Percentiles rank a stretch among this genome's conserved stretches.
phyloP scores from a whole-genome alignment of 2,797 vertebrate species.

The Chelonia mydas region DNA sequence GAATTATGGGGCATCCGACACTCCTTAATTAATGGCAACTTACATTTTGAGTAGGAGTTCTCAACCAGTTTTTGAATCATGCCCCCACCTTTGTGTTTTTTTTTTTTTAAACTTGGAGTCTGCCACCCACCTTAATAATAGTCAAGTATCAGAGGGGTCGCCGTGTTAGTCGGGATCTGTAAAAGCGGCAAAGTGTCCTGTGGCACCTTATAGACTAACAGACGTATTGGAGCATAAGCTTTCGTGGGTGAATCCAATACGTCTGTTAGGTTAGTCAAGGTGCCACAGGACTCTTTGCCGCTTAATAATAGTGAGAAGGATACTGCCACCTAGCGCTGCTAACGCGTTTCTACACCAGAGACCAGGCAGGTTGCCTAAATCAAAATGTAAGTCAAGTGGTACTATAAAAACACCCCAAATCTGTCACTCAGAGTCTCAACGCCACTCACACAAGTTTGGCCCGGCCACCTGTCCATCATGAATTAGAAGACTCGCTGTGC shows the following conservation, averaged over 20 bases:
- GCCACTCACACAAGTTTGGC: neutral
- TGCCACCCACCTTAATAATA: neutral
- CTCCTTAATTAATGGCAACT: fast-evolving
- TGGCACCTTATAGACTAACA: too few relatives aligned
- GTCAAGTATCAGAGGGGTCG: too few relatives aligned
- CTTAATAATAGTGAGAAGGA: neutral
- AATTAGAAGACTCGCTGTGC: neutral
- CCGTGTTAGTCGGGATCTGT: too few relatives aligned
- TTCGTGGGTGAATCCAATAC: too few relatives aligned
- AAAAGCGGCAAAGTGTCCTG: too few relatives aligned
- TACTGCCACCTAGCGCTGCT: neutral
- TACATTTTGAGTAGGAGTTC: neutral
- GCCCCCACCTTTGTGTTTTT: neutral
- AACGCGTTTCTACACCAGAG: neutral
- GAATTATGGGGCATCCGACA: neutral
- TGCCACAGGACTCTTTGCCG: too few relatives aligned
- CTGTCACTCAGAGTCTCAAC: neutral
- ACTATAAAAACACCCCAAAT: neutral
- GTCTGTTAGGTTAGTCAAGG: too few relatives aligned
- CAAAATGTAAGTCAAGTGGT: neutral
- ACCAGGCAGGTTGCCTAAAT: neutral
- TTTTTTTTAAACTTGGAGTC: neutral
- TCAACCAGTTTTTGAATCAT: neutral
- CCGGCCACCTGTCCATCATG: neutral
- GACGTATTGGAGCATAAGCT: too few relatives aligned